Evolutionary conservation across 2,113 vertebrate genomes (phyloP).

Genomic region (Smithornis capensis): DNA sequence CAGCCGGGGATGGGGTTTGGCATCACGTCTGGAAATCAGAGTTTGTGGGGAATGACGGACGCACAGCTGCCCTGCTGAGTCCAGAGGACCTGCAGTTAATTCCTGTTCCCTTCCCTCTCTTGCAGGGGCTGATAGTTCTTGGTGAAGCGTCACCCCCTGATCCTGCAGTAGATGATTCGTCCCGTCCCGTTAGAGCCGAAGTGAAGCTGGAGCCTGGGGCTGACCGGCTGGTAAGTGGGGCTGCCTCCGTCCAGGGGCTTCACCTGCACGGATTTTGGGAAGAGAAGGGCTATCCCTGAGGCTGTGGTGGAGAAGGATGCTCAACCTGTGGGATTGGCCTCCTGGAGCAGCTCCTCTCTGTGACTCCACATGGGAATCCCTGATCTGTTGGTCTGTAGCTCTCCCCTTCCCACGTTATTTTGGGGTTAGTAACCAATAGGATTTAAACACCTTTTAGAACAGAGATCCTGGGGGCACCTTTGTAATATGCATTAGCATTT

Average conservation of each 20-base stretch:
- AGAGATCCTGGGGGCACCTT: not conserved
- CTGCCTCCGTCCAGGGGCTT: not conserved
- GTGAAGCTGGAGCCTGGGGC: slow-evolving; percentile 75
- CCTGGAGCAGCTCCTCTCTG: not conserved
- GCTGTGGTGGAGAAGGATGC: not conserved
- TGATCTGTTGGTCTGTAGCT: not conserved
- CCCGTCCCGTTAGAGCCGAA: slow-evolving; percentile 67
- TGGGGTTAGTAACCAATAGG: not conserved
- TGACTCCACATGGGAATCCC: not conserved
- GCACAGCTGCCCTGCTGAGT: not conserved
- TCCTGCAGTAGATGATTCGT: slow-evolving; percentile 59
- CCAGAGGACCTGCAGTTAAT: not conserved
- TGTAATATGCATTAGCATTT: slow-evolving; percentile 11
- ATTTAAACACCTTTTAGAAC: slow-evolving; percentile 8
- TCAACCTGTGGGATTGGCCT: fast-evolving
- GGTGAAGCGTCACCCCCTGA: slow-evolving; percentile 77
- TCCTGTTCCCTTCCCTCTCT: slow-evolving; percentile 37
- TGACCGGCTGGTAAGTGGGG: slow-evolving; percentile 73
- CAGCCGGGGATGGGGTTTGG: not conserved
- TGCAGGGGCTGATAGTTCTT: slow-evolving; percentile 88
- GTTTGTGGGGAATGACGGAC: not conserved
- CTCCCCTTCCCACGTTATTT: fast-evolving
- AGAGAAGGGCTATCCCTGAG: not conserved
- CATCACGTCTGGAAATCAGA: not conserved
- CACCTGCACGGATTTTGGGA: fast-evolving